These are phyloP conservation scores for Xenopus laevis DNA, from an alignment of 2,113 vertebrate species.

Conservation along the genomic window DNA sequence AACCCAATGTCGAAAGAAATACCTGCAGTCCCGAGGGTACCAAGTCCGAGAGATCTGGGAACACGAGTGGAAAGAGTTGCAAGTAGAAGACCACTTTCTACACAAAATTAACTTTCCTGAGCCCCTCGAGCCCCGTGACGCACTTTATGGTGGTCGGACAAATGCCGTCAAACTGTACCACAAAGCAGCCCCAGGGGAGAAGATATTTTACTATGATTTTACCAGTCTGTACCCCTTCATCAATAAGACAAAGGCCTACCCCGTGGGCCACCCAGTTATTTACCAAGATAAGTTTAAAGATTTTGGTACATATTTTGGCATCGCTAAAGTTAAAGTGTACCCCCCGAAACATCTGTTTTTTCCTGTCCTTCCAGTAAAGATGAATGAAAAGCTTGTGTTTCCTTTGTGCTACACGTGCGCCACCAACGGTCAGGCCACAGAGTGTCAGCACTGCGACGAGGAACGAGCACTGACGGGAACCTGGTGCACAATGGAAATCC, in stretches of 20 bases:
- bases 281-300: not conserved
- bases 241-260: constrained; percentile 15
- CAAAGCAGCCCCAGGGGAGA: not conserved
- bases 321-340: constrained; percentile 5
- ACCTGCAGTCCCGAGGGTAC: too few relatives aligned
- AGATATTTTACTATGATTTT: not conserved
- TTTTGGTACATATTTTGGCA: not conserved
- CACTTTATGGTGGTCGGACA: not conserved
- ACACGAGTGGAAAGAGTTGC: not conserved
- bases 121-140: not conserved
- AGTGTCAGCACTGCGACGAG: not conserved
- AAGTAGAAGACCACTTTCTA: not conserved
- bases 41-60: not conserved
- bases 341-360: not conserved
- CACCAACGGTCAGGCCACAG: not conserved
- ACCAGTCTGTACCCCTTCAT: constrained; percentile 17
- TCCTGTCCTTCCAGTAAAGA: constrained; percentile 2
- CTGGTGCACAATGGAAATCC: constrained; percentile 4
- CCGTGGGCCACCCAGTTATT: not conserved
- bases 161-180: not conserved
- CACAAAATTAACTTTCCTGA: too few relatives aligned
- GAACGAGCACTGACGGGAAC: not conserved
- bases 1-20: not conserved
- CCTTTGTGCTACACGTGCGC: not conserved
- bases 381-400: not conserved